Percentiles rank a stretch among this genome's conserved stretches.
Conservation (phyloP, 2,888 invertebrate species). For the Drosophila paramelanica region DNA sequence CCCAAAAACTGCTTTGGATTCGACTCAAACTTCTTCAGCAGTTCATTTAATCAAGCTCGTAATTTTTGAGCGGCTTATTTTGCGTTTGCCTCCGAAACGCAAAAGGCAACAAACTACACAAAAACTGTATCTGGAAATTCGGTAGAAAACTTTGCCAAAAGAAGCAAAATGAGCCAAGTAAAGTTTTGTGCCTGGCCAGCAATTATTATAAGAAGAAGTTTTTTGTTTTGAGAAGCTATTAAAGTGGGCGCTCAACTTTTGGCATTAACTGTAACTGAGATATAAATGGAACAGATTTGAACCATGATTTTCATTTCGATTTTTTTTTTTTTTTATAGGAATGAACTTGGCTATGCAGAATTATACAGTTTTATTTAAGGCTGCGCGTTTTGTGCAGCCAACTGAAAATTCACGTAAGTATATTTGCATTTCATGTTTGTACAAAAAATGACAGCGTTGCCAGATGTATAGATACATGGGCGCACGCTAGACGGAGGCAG, state of each 20-base stretch:
- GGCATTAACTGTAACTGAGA: constrained; percentile 27
- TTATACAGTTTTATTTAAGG: constrained; percentile 9
- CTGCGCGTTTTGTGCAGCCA: constrained; percentile 17
- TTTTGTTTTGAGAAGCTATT: constrained; percentile 21
- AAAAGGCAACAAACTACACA: constrained; percentile 25
- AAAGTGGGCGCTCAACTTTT: constrained; percentile 38
- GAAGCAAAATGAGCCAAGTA: constrained; percentile 30
- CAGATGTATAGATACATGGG: constrained; percentile 7
- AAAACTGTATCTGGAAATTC: constrained; percentile 1
- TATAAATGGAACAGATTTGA: not conserved
- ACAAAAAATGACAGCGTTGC: constrained; percentile 9
- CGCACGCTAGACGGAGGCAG: not conserved
- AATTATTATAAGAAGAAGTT: constrained; percentile 52
- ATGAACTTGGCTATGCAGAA: constrained; percentile 2
- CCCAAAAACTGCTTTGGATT: constrained; percentile 3
- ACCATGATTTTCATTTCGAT: constrained; percentile 4
- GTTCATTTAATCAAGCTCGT: constrained; percentile 50
- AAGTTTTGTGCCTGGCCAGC: constrained; percentile 57
- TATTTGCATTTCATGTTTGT: constrained; percentile 28
- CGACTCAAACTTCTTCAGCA: constrained; percentile 31
- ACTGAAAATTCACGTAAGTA: constrained; percentile 26
- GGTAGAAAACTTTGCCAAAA: constrained; percentile 25
- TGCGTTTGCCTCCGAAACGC: constrained; percentile 17
- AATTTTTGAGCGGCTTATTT: constrained; percentile 59
- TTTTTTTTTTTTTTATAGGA: not conserved